phyloP scores from a whole-genome alignment of 2,113 vertebrate genomes.

The Ageneiosus marmoratus region DNA sequence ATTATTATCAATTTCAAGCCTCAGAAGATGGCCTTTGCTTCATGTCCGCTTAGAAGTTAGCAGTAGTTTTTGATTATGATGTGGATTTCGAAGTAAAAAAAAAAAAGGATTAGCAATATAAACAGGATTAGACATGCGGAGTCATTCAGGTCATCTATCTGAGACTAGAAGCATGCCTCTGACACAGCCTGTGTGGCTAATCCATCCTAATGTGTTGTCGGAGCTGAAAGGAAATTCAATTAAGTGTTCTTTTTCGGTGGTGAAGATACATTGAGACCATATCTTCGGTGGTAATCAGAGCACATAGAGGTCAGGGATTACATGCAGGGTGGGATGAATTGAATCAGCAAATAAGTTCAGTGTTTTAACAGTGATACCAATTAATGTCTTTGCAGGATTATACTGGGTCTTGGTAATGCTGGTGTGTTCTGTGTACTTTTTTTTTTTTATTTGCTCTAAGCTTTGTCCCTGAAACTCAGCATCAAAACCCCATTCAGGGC shows the following conservation, averaged over 20 bases:
- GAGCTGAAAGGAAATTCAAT: background rate
- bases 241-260: background rate
- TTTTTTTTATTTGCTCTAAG: background rate
- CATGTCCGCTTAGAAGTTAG: background rate
- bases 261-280: background rate
- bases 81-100: background rate
- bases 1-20: background rate
- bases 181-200: background rate
- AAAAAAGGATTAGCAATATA: background rate
- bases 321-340: background rate
- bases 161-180: background rate
- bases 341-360: background rate
- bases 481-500: slow-evolving; percentile 24
- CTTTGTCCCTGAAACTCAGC: slow-evolving; percentile 7
- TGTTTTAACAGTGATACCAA: background rate
- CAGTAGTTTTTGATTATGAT: background rate
- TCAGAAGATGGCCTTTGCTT: background rate
- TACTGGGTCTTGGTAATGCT: background rate
- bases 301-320: background rate
- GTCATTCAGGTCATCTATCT: background rate
- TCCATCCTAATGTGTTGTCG: background rate
- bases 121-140: background rate
- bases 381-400: background rate
- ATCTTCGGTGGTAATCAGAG: background rate
- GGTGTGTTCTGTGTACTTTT: no score